Percentiles rank a stretch among this genome's conserved stretches.
These are phyloP conservation scores for Acanthacorydalis orientalis DNA, from an alignment of 2,888 invertebrate genomes.

Conservation along the genomic window DNA sequence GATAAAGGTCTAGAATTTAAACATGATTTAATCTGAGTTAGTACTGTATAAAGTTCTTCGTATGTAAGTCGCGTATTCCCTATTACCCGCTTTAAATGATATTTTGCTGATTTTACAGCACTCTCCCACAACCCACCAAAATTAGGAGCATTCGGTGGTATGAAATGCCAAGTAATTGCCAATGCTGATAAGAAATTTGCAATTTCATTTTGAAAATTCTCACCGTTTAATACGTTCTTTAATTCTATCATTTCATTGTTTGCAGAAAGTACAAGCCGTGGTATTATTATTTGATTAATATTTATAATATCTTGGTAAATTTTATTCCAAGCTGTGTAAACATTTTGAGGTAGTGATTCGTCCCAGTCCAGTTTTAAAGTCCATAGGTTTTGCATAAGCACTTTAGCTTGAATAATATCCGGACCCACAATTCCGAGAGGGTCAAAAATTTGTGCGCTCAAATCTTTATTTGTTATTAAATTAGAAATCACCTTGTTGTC, in stretches of 20 bases:
- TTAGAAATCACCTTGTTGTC: neutral
- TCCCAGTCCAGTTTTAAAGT: neutral
- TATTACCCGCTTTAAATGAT: too few species aligned
- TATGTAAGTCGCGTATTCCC: too few species aligned
- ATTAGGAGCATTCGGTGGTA: too few species aligned
- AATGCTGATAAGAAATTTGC: too few species aligned
- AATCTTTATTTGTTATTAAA: neutral
- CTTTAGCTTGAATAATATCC: neutral
- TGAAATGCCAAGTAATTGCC: too few species aligned
- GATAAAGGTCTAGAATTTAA: too few species aligned
- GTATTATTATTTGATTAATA: neutral
- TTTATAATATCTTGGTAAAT: neutral
- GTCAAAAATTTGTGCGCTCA: neutral
- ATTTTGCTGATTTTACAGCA: too few species aligned
- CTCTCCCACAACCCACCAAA: too few species aligned
- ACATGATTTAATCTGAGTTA: too few species aligned
- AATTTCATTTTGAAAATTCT: too few species aligned
- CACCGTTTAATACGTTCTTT: too few species aligned
- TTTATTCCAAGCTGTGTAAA: neutral
- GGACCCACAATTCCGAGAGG: neutral
- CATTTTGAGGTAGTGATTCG: neutral
- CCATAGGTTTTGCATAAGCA: slow-evolving; percentile 1
- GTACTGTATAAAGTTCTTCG: too few species aligned
- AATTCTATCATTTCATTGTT: slow-evolving; percentile 7
- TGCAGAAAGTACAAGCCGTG: neutral